Evolutionary conservation across 2,888 invertebrate genomes (phyloP).

Genomic region (Drosophila buzzatii): DNA sequence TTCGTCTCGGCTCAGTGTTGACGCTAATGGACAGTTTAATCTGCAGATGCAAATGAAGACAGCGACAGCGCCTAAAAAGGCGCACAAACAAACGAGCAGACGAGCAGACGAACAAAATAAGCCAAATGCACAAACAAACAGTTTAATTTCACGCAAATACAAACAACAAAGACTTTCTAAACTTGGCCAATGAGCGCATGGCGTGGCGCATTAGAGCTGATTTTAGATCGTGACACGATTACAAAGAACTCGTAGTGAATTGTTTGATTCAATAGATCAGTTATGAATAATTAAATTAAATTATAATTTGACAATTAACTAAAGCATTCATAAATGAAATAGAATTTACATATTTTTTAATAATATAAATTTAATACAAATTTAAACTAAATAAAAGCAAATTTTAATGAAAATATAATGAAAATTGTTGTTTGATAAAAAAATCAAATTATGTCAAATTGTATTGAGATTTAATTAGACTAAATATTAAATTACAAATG

Average conservation of each 20-base stretch:
- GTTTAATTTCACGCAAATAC: conserved; percentile 68
- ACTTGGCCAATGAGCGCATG: conserved; percentile 41
- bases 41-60: conserved; percentile 76
- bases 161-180: conserved; percentile 61
- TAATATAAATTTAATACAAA: not conserved
- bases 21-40: conserved; percentile 81
- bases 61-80: conserved; percentile 42
- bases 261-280: not conserved
- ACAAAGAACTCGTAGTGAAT: not conserved
- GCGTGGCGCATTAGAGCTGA: conserved; percentile 15
- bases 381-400: no score
- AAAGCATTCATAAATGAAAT: not conserved
- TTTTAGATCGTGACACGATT: not conserved
- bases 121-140: conserved; percentile 62
- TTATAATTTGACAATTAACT: not conserved
- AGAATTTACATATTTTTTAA: not conserved
- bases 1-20: conserved; percentile 58
- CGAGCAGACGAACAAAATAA: conserved; percentile 24
- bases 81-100: conserved; percentile 36
- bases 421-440: no score
- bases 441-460: no score
- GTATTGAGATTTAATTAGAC: no score
- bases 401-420: no score
- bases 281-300: not conserved
- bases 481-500: no score